A percentile compares a stretch with the other conserved stretches of the same genome.
Evolutionary conservation across 1,140 invertebrate genomes (phyloP).

Genomic region (Fopius arisanus): DNA sequence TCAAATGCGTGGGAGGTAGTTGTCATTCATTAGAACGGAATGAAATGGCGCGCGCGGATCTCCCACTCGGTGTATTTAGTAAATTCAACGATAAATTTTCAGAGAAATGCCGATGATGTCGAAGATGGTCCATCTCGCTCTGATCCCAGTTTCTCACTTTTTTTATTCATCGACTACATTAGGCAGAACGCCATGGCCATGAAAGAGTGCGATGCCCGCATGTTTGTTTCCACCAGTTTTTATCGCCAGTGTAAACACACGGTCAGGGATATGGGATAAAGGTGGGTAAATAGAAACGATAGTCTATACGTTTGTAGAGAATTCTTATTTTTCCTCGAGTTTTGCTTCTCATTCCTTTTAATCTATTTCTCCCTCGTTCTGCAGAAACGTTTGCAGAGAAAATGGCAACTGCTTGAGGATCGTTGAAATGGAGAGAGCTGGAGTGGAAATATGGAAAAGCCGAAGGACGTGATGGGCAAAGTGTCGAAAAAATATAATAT

Average conservation of each 20-base stretch:
- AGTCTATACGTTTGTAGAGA: conserved; percentile 11
- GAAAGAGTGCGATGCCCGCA: conserved; percentile 53
- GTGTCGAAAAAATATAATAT: conserved; percentile 2
- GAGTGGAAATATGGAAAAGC: conserved; percentile 11
- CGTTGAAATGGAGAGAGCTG: conserved; percentile 14
- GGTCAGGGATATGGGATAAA: conserved; percentile 40
- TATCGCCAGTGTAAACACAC: conserved; percentile 59
- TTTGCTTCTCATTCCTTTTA: neutral
- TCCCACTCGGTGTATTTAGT: conserved; percentile 29
- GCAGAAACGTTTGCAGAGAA: conserved; percentile 5
- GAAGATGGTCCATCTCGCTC: neutral
- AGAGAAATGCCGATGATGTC: neutral
- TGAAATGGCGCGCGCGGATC: too few relatives aligned
- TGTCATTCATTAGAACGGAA: too few relatives aligned
- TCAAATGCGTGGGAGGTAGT: too few relatives aligned
- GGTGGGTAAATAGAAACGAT: neutral
- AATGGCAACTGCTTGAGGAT: conserved; percentile 24
- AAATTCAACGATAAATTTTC: neutral
- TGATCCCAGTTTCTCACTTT: conserved; percentile 10
- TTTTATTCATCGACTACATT: conserved; percentile 34
- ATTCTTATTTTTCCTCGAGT: neutral
- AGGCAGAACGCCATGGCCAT: conserved; percentile 46
- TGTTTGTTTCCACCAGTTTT: conserved; percentile 57
- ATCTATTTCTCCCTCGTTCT: conserved; percentile 2
- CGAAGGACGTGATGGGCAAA: neutral